A percentile compares a stretch with the other conserved stretches of the same genome.
Conservation (phyloP, 2,797 vertebrate genomes). For the Chelmon rostratus region DNA sequence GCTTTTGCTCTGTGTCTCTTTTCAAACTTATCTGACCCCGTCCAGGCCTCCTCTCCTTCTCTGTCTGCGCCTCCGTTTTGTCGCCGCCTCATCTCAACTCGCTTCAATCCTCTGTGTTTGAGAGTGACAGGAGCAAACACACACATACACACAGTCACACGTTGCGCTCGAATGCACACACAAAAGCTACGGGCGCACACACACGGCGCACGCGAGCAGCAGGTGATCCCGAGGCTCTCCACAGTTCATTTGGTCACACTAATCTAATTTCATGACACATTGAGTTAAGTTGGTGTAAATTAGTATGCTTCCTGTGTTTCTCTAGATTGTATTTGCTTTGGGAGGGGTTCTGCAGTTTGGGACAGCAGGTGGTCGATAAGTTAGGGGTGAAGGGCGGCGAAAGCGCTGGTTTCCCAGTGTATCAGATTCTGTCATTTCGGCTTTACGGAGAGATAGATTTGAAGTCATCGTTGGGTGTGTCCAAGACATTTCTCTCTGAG, state of each 20-base stretch:
- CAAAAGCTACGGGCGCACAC: background rate
- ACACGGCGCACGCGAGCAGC: constrained; percentile 36
- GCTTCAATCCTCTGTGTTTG: constrained; percentile 16
- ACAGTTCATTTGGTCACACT: constrained; percentile 74
- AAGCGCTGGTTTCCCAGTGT: constrained; percentile 75
- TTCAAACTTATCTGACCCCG: constrained; percentile 49
- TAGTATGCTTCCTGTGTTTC: constrained; percentile 71
- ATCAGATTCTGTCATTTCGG: constrained; percentile 76
- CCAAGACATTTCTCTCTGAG: constrained; percentile 18
- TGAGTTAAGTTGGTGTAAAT: constrained; percentile 77
- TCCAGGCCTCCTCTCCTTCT: constrained; percentile 43
- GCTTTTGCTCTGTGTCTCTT: constrained; percentile 49
- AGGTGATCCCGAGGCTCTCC: constrained; percentile 54
- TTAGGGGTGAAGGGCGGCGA: constrained; percentile 59
- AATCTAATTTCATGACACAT: constrained; percentile 80
- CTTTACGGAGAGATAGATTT: constrained; percentile 51
- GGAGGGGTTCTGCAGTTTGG: constrained; percentile 54
- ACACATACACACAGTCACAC: background rate
- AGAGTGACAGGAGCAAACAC: constrained; percentile 22
- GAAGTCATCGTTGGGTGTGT: constrained; percentile 52
- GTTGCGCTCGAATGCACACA: background rate
- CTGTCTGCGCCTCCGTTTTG: constrained; percentile 40
- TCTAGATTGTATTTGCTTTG: constrained; percentile 69
- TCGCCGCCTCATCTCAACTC: constrained; percentile 28
- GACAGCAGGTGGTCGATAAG: constrained; percentile 79